phyloP scores from a whole-genome alignment of 2,113 vertebrate genomes.

The Oophaga pumilio region DNA sequence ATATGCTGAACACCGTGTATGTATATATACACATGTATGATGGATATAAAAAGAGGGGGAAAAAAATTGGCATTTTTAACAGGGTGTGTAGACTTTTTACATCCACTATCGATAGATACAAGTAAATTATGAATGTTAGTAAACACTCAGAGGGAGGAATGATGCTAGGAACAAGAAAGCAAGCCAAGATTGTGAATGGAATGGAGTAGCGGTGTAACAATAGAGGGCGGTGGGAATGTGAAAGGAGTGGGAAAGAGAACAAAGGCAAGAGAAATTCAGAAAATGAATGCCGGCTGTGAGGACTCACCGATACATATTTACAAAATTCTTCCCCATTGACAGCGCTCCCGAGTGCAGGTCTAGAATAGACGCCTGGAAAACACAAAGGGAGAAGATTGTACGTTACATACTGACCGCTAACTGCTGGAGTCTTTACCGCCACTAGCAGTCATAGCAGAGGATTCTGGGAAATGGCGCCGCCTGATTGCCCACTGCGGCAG shows the following conservation, averaged over 20 bases:
- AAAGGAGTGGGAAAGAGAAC: neutral
- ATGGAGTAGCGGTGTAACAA: neutral
- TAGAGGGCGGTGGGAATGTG: neutral
- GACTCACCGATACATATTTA: constrained; percentile 92
- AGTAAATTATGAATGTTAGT: neutral
- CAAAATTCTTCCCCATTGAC: constrained; percentile 93
- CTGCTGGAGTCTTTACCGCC: neutral
- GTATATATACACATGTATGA: too few relatives aligned
- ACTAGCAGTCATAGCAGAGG: neutral
- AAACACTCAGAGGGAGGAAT: neutral
- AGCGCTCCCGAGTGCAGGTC: constrained; percentile 95
- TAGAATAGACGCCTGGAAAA: constrained; percentile 87
- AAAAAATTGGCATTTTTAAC: too few relatives aligned
- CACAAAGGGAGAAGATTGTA: constrained; percentile 56
- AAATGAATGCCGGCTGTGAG: neutral
- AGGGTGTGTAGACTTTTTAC: too few relatives aligned
- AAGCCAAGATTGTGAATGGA: neutral
- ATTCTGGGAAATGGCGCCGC: neutral
- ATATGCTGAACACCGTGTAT: too few relatives aligned
- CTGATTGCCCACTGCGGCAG: neutral
- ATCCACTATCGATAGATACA: too few relatives aligned
- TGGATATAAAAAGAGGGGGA: too few relatives aligned
- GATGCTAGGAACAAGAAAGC: neutral
- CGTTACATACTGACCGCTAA: neutral
- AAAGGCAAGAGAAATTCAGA: neutral